Conservation (phyloP, 2,113 vertebrate genomes). For the Daubentonia madagascariensis region DNA sequence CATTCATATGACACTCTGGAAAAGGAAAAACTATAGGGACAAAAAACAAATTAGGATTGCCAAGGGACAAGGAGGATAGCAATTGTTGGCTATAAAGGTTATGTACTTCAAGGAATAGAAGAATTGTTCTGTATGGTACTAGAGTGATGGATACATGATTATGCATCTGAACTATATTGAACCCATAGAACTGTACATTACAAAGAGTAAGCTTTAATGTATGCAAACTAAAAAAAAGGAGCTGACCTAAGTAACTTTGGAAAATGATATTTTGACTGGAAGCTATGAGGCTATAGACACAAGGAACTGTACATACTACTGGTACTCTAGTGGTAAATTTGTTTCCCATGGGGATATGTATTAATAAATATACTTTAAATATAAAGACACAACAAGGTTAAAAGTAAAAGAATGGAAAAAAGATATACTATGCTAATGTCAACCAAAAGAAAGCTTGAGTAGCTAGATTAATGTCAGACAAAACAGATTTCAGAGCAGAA, state of each 20-base stretch:
- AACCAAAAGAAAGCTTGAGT: not conserved
- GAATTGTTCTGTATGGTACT: not conserved
- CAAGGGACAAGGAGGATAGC: not conserved
- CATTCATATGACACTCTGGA: not conserved
- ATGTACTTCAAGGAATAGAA: not conserved
- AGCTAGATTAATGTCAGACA: constrained; percentile 1
- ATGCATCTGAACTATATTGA: not conserved
- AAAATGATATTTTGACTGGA: not conserved
- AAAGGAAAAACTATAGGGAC: not conserved
- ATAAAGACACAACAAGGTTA: not conserved
- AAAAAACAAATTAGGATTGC: not conserved
- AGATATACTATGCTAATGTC: not conserved
- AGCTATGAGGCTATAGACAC: not conserved
- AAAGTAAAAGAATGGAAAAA: not conserved
- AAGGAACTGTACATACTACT: not conserved
- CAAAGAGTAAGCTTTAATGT: not conserved
- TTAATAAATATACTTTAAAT: not conserved
- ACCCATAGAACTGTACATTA: not conserved
- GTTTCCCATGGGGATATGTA: not conserved
- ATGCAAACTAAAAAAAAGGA: not conserved
- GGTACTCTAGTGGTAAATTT: not conserved
- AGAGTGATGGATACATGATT: not conserved
- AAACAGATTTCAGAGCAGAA: constrained; percentile 17
- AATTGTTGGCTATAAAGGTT: not conserved
- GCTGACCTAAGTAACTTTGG: not conserved